phyloP scores from a whole-genome alignment of 2,888 invertebrate genomes.

The Lagria hirta region DNA sequence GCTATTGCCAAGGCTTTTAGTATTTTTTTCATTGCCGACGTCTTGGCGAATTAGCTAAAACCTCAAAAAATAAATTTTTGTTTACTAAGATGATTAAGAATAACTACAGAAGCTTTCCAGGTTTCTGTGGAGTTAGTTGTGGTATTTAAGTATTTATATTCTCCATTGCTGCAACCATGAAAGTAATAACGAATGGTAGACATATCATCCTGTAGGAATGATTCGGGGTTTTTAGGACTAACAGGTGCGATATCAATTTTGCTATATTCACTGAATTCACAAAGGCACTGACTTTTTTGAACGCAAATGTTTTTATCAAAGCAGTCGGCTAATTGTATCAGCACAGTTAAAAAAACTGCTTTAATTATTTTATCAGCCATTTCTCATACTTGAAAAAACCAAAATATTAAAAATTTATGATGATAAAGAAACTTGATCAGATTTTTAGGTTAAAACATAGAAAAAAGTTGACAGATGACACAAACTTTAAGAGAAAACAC shows the following conservation, averaged over 20 bases:
- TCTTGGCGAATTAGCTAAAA: constrained; percentile 36
- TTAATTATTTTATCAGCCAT: constrained; percentile 26
- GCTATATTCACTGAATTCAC: constrained; percentile 43
- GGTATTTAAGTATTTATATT: constrained; percentile 16
- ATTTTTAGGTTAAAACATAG: no score
- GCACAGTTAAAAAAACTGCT: constrained; percentile 5
- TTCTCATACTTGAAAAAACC: constrained; percentile 22
- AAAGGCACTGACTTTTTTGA: constrained; percentile 42
- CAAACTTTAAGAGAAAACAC: no score
- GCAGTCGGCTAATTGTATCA: constrained; percentile 7
- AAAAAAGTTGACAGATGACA: no score
- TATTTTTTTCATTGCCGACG: constrained; percentile 14
- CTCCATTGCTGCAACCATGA: constrained; percentile 48
- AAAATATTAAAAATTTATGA: no score
- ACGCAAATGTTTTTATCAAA: constrained; percentile 34
- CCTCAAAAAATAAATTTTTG: constrained; percentile 13
- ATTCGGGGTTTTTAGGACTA: constrained; percentile 24
- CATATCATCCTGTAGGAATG: constrained; percentile 31
- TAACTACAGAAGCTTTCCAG: constrained; percentile 15
- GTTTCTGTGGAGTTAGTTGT: constrained; percentile 6
- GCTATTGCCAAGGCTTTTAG: constrained; percentile 31
- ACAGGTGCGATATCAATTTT: constrained; percentile 43
- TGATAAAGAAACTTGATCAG: no score
- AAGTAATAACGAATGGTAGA: constrained; percentile 42
- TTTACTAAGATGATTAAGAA: not conserved